phyloP scores from a whole-genome alignment of 2,113 vertebrate species.

The Calyptommatus sinebrachiatus region DNA sequence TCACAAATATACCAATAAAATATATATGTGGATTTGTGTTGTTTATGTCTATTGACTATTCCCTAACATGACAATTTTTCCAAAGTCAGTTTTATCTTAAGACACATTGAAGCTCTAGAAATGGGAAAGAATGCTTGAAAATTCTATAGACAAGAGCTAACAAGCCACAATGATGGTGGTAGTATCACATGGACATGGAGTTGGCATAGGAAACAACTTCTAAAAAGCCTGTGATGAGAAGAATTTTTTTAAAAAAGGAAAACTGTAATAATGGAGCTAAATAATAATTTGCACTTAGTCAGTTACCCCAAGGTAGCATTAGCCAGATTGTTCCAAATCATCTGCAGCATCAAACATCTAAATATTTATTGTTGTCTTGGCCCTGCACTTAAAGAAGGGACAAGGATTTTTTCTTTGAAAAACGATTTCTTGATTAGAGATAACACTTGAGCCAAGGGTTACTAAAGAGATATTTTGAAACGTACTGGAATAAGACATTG shows the following conservation, averaged over 20 bases:
- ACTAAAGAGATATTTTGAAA: neutral
- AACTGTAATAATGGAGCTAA: no score
- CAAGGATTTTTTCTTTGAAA: neutral
- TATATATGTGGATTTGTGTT: neutral
- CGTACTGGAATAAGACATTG: neutral
- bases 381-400: neutral
- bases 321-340: neutral
- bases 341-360: no score
- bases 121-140: neutral
- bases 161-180: no score
- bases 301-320: neutral
- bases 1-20: constrained; percentile 14
- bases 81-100: constrained; percentile 1
- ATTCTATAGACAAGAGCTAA: neutral
- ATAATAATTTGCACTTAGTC: neutral
- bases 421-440: neutral
- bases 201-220: neutral
- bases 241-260: neutral
- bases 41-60: neutral
- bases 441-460: neutral
- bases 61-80: neutral
- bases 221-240: neutral
- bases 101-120: neutral
- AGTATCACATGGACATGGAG: no score
- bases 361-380: no score